Conservation (phyloP, 2,797 vertebrate genomes). For the Enteromius thamalakanensis region DNA sequence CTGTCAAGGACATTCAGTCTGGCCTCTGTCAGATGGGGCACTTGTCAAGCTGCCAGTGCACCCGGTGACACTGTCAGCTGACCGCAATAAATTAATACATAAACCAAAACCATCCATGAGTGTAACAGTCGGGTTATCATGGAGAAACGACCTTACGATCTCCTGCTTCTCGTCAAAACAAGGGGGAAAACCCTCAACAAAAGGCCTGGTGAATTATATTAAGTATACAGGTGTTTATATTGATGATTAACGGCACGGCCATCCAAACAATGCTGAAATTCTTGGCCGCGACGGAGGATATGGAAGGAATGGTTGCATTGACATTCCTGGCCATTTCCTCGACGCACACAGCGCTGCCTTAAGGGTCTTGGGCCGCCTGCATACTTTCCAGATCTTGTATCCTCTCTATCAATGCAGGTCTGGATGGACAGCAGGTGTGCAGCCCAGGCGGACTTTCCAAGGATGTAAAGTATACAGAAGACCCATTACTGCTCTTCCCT, state of each 20-base stretch:
- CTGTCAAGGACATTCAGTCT: constrained; percentile 48
- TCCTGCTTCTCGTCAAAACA: constrained; percentile 65
- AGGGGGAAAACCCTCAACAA: constrained; percentile 66
- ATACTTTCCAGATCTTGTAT: constrained; percentile 77
- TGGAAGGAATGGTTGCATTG: constrained; percentile 66
- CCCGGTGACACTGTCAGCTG: constrained; percentile 55
- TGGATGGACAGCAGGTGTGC: constrained; percentile 76
- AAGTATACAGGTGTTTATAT: constrained; percentile 81
- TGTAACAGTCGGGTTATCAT: constrained; percentile 48
- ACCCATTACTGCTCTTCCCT: constrained; percentile 76
- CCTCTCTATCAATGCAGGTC: constrained; percentile 65
- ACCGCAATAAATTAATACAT: constrained; percentile 56
- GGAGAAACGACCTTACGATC: constrained; percentile 50
- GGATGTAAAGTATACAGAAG: constrained; percentile 80
- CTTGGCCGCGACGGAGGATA: constrained; percentile 72
- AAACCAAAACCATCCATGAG: constrained; percentile 56
- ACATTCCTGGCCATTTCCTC: constrained; percentile 78
- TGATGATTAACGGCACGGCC: constrained; percentile 62
- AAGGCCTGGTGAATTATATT: constrained; percentile 68
- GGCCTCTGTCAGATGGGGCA: constrained; percentile 48
- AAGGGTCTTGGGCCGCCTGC: constrained; percentile 59
- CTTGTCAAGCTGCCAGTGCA: constrained; percentile 49
- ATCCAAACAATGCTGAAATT: constrained; percentile 77
- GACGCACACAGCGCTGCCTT: constrained; percentile 67
- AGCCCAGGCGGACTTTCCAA: constrained; percentile 76